phyloP scores from a whole-genome alignment of 2,113 vertebrate species.

The Sylvietta virens region DNA sequence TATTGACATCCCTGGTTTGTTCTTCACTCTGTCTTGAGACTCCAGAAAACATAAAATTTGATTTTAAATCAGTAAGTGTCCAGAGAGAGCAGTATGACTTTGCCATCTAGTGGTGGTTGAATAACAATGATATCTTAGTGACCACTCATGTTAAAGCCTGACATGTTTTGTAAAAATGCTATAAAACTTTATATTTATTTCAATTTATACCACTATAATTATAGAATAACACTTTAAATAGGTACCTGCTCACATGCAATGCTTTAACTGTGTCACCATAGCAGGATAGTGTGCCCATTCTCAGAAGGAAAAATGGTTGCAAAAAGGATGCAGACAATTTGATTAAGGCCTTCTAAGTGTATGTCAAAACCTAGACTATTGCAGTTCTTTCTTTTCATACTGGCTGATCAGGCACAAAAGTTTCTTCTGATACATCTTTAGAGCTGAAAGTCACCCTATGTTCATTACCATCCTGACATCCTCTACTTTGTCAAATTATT shows the following conservation, averaged over 20 bases:
- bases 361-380: not conserved
- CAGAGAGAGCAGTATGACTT: constrained; percentile 52
- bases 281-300: not conserved
- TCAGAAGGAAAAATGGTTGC: not conserved
- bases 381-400: not conserved
- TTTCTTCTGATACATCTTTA: not conserved
- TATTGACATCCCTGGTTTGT: not conserved
- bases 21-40: not conserved
- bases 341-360: not conserved
- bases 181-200: not conserved
- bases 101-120: constrained; percentile 74
- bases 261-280: not conserved
- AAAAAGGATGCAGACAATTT: not conserved
- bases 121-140: not conserved
- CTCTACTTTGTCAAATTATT: not conserved
- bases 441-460: not conserved
- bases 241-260: not conserved
- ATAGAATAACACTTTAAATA: not conserved
- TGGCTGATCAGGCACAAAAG: not conserved
- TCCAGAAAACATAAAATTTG: not conserved
- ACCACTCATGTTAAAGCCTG: not conserved
- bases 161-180: not conserved
- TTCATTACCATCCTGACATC: not conserved
- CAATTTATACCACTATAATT: not conserved
- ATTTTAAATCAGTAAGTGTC: not conserved